These are phyloP conservation scores for Henricia sp. DNA, from an alignment of 53 echinoderm and acorn worm species.

Conservation along the genomic window DNA sequence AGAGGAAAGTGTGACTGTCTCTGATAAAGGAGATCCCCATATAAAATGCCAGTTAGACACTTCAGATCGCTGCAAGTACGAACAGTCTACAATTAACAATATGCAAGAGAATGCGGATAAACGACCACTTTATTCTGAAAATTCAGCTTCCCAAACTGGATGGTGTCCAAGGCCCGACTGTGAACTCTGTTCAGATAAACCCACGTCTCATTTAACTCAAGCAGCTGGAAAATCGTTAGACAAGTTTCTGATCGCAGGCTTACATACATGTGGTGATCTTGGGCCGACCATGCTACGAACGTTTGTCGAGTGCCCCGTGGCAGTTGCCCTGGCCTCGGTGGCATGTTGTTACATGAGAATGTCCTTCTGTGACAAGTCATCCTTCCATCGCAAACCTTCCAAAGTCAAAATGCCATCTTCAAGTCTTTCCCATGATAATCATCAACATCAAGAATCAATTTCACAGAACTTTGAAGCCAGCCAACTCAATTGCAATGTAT, in stretches of 20 bases:
- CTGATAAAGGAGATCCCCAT: not conserved
- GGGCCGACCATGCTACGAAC: slow-evolving; percentile 91
- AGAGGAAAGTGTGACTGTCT: not conserved
- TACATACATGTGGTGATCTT: slow-evolving; percentile 92
- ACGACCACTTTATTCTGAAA: too few relatives aligned
- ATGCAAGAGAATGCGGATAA: too few relatives aligned
- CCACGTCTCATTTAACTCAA: not conserved
- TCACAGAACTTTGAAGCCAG: not conserved
- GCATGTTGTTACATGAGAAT: slow-evolving; percentile 94
- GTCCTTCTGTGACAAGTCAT: slow-evolving; percentile 45
- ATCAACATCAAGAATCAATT: too few relatives aligned
- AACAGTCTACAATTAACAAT: too few relatives aligned
- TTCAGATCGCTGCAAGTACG: too few relatives aligned
- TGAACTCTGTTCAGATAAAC: too few relatives aligned
- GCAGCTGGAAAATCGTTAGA: too few relatives aligned
- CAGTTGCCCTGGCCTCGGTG: slow-evolving; percentile 71
- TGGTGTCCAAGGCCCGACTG: too few relatives aligned
- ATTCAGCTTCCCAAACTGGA: too few relatives aligned
- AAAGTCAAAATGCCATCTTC: not conserved
- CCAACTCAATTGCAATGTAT: not conserved
- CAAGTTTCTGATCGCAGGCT: slow-evolving; percentile 71
- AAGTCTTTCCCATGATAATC: not conserved
- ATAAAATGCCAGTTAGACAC: too few relatives aligned
- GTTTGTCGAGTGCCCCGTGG: slow-evolving; percentile 71
- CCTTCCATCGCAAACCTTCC: not conserved